phyloP scores from a whole-genome alignment of 2,888 invertebrate species.

The Empis livida region DNA sequence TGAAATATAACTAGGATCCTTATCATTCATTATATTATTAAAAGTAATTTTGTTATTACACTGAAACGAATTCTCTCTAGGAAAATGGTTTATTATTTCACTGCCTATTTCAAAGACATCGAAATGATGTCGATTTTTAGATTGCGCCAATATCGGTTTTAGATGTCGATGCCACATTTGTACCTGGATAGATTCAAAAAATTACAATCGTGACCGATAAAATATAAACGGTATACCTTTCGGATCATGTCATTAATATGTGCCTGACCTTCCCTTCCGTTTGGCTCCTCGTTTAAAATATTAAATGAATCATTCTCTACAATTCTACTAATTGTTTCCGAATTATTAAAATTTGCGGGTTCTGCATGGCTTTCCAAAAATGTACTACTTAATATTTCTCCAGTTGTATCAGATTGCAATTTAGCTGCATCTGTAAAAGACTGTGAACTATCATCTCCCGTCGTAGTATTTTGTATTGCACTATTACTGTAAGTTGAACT shows the following conservation, averaged over 20 bases:
- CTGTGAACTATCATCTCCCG: too few species aligned
- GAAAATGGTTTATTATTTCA: slow-evolving; percentile 23
- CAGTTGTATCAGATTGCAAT: too few species aligned
- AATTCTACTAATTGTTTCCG: too few species aligned
- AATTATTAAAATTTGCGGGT: too few species aligned
- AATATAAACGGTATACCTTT: slow-evolving; percentile 1
- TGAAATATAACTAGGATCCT: slow-evolving; percentile 22
- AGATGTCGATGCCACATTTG: slow-evolving; percentile 29
- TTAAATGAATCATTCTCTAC: too few species aligned
- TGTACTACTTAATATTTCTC: too few species aligned
- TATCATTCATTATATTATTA: slow-evolving; percentile 21
- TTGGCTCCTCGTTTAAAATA: too few species aligned
- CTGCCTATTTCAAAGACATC: slow-evolving; percentile 26
- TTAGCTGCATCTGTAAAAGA: too few species aligned
- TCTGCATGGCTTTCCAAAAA: too few species aligned
- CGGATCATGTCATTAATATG: slow-evolving; percentile 2
- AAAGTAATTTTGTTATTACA: slow-evolving; percentile 14
- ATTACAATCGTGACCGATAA: too few species aligned
- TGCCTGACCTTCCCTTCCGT: background rate
- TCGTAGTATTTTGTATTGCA: too few species aligned
- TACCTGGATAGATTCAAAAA: slow-evolving; percentile 19
- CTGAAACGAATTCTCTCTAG: slow-evolving; percentile 4
- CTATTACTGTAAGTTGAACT: too few species aligned
- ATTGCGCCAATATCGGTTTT: slow-evolving; percentile 24
- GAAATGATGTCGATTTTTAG: slow-evolving; percentile 30